Percentiles rank a stretch among this genome's conserved stretches.
These are phyloP conservation scores for Caradrina clavipalpis DNA, from an alignment of 2,888 invertebrate genomes.

Conservation along the genomic window DNA sequence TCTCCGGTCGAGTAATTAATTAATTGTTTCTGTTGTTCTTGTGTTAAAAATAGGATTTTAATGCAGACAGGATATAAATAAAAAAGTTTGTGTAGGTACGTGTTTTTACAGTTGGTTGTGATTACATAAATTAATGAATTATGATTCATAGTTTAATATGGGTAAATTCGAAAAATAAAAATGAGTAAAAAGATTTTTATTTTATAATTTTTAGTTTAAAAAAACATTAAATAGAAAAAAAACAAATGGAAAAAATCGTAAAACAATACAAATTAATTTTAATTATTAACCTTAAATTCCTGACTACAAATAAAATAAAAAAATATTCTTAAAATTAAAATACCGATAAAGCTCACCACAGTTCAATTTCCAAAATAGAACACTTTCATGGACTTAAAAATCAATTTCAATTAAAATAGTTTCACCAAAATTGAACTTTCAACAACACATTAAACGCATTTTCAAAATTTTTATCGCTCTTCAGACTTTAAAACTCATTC, in stretches of 20 bases:
- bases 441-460: slow-evolving; percentile 43
- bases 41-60: slow-evolving; percentile 59
- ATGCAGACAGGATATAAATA: slow-evolving; percentile 40
- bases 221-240: background rate
- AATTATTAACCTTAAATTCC: background rate
- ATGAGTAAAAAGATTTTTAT: background rate
- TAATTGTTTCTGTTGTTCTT: slow-evolving; percentile 65
- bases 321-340: no score
- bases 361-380: slow-evolving; percentile 43
- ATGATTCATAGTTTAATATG: slow-evolving; percentile 34
- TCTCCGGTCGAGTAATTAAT: slow-evolving; percentile 65
- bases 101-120: slow-evolving; percentile 53
- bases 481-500: slow-evolving; percentile 33
- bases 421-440: slow-evolving; percentile 44
- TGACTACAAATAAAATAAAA: no score
- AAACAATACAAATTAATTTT: no score
- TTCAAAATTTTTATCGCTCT: slow-evolving; percentile 43
- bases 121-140: slow-evolving; percentile 38
- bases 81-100: background rate
- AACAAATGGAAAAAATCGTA: background rate
- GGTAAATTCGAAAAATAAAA: background rate
- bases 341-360: slow-evolving; percentile 22
- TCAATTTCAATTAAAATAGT: slow-evolving; percentile 63
- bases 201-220: background rate
- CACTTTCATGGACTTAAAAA: slow-evolving; percentile 51